These are phyloP conservation scores for Porites evermanni DNA, from an alignment of 92 coral and sea anemone genomes.

Conservation along the genomic window DNA sequence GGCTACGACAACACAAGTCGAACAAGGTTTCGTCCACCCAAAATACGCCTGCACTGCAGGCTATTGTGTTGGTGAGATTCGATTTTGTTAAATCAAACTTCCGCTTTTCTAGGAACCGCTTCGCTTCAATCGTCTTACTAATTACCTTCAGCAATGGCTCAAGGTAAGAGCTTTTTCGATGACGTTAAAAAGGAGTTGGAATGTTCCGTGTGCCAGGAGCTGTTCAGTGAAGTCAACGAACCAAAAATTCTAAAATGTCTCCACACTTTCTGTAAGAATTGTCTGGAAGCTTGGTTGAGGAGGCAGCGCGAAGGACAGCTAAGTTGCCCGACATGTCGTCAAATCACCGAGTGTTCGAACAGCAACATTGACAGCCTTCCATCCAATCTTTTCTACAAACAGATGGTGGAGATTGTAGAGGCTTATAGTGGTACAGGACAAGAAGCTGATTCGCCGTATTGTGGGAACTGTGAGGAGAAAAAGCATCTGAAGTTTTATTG, in stretches of 20 bases:
- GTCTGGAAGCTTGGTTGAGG: slow-evolving; percentile 24
- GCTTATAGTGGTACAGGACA: slow-evolving; percentile 20
- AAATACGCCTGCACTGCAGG: too few relatives aligned
- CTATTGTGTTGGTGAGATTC: too few relatives aligned
- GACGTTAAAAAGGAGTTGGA: not conserved
- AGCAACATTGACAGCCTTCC: slow-evolving; percentile 24
- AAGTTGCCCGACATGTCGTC: slow-evolving; percentile 38
- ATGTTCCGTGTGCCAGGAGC: slow-evolving; percentile 35
- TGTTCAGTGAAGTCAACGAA: slow-evolving; percentile 3
- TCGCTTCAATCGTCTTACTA: not conserved
- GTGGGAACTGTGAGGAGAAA: slow-evolving; percentile 18
- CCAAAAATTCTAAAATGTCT: slow-evolving; percentile 41
- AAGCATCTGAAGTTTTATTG: slow-evolving; percentile 26
- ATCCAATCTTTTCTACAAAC: slow-evolving; percentile 33
- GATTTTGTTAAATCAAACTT: too few relatives aligned
- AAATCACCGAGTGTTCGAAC: slow-evolving; percentile 18
- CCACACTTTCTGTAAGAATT: slow-evolving; percentile 27
- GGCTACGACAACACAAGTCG: too few relatives aligned
- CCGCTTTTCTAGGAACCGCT: too few relatives aligned
- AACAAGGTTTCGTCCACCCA: too few relatives aligned
- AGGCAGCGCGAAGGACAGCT: slow-evolving; percentile 21
- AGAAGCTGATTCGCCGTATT: not conserved
- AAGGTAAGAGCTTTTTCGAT: not conserved
- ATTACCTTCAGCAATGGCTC: not conserved
- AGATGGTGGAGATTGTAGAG: slow-evolving; percentile 28